These are phyloP conservation scores for Styela plicata DNA, from an alignment of 23 tunicate species.

Conservation along the genomic window DNA sequence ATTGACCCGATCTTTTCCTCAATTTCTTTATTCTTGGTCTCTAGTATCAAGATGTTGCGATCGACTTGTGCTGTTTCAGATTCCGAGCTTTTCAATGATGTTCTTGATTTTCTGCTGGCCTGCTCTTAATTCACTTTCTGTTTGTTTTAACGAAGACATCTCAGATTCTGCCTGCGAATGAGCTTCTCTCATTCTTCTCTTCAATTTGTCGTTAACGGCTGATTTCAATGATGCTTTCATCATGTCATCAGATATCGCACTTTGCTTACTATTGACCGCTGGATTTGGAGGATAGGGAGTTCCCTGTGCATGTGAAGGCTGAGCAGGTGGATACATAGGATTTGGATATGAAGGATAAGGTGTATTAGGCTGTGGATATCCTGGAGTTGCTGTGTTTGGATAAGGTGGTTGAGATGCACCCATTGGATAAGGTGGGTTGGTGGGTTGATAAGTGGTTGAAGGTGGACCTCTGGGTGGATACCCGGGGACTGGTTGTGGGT, in stretches of 20 bases:
- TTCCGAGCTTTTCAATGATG: conserved; percentile 48
- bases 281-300: conserved; percentile 24
- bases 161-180: conserved; percentile 57
- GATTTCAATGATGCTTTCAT: conserved; percentile 64
- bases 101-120: conserved; percentile 58
- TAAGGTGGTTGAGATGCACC: conserved; percentile 42
- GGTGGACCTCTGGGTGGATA: conserved; percentile 81
- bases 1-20: conserved; percentile 41
- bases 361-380: conserved; percentile 8
- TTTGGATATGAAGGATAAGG: conserved; percentile 33
- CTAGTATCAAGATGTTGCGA: conserved; percentile 33
- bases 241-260: conserved; percentile 51
- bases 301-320: not conserved
- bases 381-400: conserved; percentile 28
- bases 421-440: conserved; percentile 56
- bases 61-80: conserved; percentile 63
- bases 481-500: conserved; percentile 34
- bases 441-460: conserved; percentile 47
- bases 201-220: conserved; percentile 79
- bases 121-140: conserved; percentile 55
- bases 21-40: conserved; percentile 61
- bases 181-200: conserved; percentile 67
- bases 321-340: conserved; percentile 25
- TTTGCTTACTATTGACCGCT: conserved; percentile 19
- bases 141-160: conserved; percentile 44